These are phyloP conservation scores for Sitophilus oryzae DNA, from an alignment of 1,140 invertebrate genomes.

Conservation along the genomic window DNA sequence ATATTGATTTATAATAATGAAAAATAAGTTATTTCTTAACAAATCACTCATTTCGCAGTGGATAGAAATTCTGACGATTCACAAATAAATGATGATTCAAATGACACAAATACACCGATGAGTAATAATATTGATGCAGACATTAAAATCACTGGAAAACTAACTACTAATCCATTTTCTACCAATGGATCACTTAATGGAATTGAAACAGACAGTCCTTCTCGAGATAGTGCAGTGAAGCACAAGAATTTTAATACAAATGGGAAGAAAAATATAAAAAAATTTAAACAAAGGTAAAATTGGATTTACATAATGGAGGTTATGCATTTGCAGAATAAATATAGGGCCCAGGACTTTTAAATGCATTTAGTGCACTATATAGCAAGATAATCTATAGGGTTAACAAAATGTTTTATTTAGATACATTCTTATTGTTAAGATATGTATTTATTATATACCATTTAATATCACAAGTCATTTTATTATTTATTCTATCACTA, in stretches of 20 bases:
- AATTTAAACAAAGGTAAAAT: constrained; percentile 61
- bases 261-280: constrained; percentile 63
- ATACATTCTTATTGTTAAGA: too few species aligned
- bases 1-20: too few species aligned
- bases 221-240: constrained; percentile 47
- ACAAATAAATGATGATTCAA: constrained; percentile 71
- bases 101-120: constrained; percentile 62
- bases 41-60: constrained; percentile 49
- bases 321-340: neutral
- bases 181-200: constrained; percentile 52
- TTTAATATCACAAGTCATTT: too few species aligned
- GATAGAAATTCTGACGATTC: constrained; percentile 86
- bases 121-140: constrained; percentile 63
- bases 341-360: neutral
- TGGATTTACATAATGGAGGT: neutral
- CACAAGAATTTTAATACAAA: constrained; percentile 56
- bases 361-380: too few species aligned
- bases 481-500: too few species aligned
- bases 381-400: too few species aligned
- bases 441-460: too few species aligned
- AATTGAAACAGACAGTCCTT: constrained; percentile 46
- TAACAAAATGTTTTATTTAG: too few species aligned
- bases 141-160: constrained; percentile 56
- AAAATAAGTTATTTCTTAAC: constrained; percentile 1
- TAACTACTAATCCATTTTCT: constrained; percentile 46